A percentile compares a stretch with the other conserved stretches of the same genome.
phyloP scores from a whole-genome alignment of 2,113 vertebrate species.

The Fulmarus glacialis region DNA sequence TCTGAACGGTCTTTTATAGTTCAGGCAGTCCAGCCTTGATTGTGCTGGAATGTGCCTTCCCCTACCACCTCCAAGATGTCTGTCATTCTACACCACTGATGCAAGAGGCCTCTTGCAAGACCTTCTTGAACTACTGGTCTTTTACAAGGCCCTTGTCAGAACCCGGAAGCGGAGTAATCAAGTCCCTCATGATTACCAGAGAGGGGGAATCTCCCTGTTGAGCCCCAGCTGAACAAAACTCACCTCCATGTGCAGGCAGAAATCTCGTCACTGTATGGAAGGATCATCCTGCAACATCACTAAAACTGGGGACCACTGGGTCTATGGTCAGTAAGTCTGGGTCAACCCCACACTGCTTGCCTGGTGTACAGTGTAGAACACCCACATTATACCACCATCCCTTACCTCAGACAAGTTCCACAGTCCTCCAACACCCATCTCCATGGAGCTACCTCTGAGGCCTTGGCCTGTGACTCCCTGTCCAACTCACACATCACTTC shows the following conservation, averaged over 20 bases:
- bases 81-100: neutral
- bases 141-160: neutral
- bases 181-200: neutral
- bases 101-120: neutral
- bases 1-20: neutral
- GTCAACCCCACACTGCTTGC: neutral
- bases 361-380: neutral
- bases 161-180: neutral
- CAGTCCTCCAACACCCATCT: neutral
- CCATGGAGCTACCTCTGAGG: neutral
- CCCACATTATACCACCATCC: neutral
- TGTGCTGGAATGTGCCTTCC: neutral
- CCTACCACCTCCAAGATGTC: neutral
- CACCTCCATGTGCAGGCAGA: neutral
- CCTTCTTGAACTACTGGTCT: neutral
- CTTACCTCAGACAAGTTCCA: neutral
- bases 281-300: neutral
- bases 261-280: neutral
- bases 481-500: neutral
- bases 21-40: neutral
- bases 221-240: neutral
- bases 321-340: neutral
- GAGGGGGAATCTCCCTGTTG: neutral
- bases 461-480: neutral
- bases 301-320: neutral